Evolutionary conservation across 2,113 vertebrate genomes (phyloP).

Genomic region (Taxidea taxus): DNA sequence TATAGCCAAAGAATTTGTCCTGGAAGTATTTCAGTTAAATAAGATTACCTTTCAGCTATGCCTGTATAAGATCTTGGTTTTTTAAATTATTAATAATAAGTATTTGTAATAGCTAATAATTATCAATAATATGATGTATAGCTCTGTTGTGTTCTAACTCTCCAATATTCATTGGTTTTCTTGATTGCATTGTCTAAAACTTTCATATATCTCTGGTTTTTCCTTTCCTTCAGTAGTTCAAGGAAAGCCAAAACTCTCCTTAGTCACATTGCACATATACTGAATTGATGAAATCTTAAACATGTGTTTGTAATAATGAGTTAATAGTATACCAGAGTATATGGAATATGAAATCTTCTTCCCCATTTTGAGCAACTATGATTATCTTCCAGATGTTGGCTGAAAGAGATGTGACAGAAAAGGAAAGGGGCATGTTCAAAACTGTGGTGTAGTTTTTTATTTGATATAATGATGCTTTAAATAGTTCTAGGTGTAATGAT

Average conservation of each 20-base stretch:
- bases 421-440: fast-evolving
- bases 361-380: not conserved
- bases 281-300: not conserved
- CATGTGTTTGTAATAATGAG: not conserved
- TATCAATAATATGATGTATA: not conserved
- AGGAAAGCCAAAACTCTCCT: not conserved
- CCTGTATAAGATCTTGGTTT: not conserved
- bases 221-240: not conserved
- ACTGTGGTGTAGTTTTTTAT: not conserved
- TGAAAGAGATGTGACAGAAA: not conserved
- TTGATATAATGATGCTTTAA: not conserved
- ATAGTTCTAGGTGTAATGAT: not conserved
- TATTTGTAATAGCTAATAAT: not conserved
- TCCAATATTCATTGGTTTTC: not conserved
- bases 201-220: not conserved
- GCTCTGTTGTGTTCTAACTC: not conserved
- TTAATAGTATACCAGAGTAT: not conserved
- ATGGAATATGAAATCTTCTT: not conserved
- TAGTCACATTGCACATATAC: not conserved
- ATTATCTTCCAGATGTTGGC: not conserved
- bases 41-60: not conserved
- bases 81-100: not conserved
- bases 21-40: not conserved
- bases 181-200: not conserved
- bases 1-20: not conserved